Evolutionary conservation across 2,113 vertebrate genomes (phyloP).

Genomic region (Pachycephala philippinensis): DNA sequence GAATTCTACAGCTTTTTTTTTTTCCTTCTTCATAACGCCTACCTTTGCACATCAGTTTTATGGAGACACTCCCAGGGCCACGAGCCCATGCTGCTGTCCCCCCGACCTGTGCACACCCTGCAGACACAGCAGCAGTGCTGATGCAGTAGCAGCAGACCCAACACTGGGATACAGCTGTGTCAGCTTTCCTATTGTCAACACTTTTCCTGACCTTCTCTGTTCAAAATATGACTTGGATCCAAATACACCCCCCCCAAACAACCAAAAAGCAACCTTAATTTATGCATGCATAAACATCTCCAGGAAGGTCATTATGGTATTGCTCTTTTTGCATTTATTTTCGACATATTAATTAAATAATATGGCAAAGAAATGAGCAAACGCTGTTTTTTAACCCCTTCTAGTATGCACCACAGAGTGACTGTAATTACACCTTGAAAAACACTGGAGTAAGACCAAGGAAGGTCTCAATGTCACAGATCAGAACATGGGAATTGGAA

Average conservation of each 20-base stretch:
- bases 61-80: accelerated
- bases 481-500: accelerated
- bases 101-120: accelerated
- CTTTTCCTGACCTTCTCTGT: neutral
- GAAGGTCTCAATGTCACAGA: neutral
- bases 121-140: neutral
- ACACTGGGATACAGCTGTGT: neutral
- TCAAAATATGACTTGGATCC: neutral
- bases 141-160: neutral
- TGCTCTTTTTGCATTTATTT: neutral
- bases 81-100: accelerated
- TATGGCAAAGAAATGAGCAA: neutral
- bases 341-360: neutral
- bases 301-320: neutral
- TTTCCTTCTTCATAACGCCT: neutral
- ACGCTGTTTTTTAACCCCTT: neutral
- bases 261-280: neutral
- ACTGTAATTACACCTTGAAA: neutral
- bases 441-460: neutral
- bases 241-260: neutral
- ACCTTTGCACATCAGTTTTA: neutral
- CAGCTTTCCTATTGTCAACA: neutral
- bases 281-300: neutral
- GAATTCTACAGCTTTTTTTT: neutral
- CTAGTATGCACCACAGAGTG: neutral